phyloP scores from a whole-genome alignment of 2,888 invertebrate species.

The Parasteatoda lunata region DNA sequence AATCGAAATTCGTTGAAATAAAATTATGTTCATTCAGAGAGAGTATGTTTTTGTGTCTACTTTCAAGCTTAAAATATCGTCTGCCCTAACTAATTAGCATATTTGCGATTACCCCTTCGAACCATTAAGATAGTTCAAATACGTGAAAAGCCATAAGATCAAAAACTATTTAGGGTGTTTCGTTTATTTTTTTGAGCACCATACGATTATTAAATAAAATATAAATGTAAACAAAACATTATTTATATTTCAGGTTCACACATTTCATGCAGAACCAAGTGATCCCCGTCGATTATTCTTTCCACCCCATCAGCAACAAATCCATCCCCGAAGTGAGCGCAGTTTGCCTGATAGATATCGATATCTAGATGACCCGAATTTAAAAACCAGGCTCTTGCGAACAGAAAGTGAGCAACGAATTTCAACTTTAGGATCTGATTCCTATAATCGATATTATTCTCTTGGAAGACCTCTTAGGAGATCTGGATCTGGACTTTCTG shows the following conservation, averaged over 20 bases:
- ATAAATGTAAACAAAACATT: no score
- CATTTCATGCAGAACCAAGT: slow-evolving; percentile 64
- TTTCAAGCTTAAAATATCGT: no score
- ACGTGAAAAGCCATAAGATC: no score
- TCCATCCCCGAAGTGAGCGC: slow-evolving; percentile 70
- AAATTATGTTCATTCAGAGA: no score
- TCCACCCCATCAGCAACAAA: slow-evolving; percentile 39
- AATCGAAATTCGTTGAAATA: no score
- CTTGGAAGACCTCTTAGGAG: slow-evolving; percentile 58
- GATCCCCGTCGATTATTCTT: slow-evolving; percentile 57
- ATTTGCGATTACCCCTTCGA: no score
- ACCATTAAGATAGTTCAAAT: no score
- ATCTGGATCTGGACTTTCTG: slow-evolving; percentile 61
- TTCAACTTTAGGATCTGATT: slow-evolving; percentile 63
- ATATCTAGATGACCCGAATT: slow-evolving; percentile 72
- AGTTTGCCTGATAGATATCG: slow-evolving; percentile 71
- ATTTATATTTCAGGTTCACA: slow-evolving; percentile 77
- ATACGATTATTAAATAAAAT: no score
- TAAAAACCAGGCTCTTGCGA: slow-evolving; percentile 79
- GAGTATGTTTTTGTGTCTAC: no score
- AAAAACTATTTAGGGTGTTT: no score
- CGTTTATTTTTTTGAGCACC: not conserved
- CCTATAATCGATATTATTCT: slow-evolving; percentile 60
- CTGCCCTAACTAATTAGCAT: no score
- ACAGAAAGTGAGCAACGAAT: slow-evolving; percentile 92